phyloP scores from a whole-genome alignment of 2,888 invertebrate genomes.

The Noctua pronuba region DNA sequence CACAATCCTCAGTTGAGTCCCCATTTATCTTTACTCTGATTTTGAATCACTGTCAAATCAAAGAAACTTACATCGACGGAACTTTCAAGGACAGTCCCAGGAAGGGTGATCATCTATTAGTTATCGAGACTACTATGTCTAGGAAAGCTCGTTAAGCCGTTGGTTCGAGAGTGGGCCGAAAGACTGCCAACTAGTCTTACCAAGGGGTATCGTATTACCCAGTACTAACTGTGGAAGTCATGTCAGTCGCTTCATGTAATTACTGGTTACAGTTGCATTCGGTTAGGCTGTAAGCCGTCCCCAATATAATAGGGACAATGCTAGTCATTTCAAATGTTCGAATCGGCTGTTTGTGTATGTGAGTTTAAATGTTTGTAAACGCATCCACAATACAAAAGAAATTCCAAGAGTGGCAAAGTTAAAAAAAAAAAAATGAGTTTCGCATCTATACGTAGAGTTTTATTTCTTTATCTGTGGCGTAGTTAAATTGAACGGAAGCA shows the following conservation, averaged over 20 bases:
- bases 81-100: background rate
- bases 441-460: background rate
- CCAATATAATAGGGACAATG: background rate
- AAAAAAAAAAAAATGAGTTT: too few relatives aligned
- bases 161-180: background rate
- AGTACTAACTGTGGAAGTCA: background rate
- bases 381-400: too few relatives aligned
- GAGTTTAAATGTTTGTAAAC: too few relatives aligned
- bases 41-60: background rate
- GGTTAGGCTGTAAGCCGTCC: background rate
- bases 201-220: background rate
- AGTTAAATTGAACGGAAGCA: constrained; percentile 1
- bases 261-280: background rate
- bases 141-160: background rate
- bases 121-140: background rate
- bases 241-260: background rate
- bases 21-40: background rate
- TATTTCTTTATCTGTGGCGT: background rate
- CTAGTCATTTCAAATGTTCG: too few relatives aligned
- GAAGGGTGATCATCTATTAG: background rate
- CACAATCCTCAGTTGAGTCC: background rate
- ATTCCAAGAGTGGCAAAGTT: too few relatives aligned
- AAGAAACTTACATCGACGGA: background rate
- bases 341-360: too few relatives aligned
- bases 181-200: background rate